Conservation (phyloP, 1,140 invertebrate genomes). For the Hormaphis cornu region DNA sequence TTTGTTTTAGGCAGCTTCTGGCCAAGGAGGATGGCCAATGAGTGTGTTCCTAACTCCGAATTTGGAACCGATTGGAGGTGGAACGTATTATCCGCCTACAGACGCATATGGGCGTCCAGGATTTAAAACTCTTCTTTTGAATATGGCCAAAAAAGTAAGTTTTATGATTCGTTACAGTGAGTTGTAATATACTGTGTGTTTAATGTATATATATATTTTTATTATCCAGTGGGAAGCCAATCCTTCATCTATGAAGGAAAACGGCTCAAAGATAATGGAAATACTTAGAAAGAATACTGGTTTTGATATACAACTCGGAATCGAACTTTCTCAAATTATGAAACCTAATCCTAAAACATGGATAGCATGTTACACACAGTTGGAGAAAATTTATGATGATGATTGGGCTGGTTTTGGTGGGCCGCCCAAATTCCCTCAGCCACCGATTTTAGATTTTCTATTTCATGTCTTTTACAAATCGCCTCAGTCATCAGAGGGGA, state of each 20-base stretch:
- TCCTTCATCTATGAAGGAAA: constrained; percentile 12
- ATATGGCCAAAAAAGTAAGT: constrained; percentile 51
- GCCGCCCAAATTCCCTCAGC: constrained; percentile 89
- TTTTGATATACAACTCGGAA: constrained; percentile 36
- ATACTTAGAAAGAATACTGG: constrained; percentile 40
- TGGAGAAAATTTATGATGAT: constrained; percentile 58
- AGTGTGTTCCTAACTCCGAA: constrained; percentile 86
- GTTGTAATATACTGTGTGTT: constrained; percentile 44
- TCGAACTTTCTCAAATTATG: constrained; percentile 35
- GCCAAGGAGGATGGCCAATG: constrained; percentile 85
- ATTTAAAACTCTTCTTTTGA: constrained; percentile 66
- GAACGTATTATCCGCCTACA: constrained; percentile 67
- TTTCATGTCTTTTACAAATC: constrained; percentile 63
- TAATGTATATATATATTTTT: not conserved
- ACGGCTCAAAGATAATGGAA: constrained; percentile 33
- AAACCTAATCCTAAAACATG: constrained; percentile 43
- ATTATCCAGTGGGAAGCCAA: constrained; percentile 33
- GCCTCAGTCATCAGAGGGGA: constrained; percentile 43
- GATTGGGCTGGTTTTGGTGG: constrained; percentile 74
- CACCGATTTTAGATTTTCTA: constrained; percentile 75
- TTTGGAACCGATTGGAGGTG: constrained; percentile 74
- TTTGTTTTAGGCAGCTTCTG: constrained; percentile 55
- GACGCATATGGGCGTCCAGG: constrained; percentile 69
- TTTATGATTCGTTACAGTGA: constrained; percentile 54
- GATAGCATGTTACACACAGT: constrained; percentile 49